Evolutionary conservation across 2,797 vertebrate genomes (phyloP), one percentile per base, ranked within the genome.

Genomic region (Neosilurus hyrtlii): DNA sequence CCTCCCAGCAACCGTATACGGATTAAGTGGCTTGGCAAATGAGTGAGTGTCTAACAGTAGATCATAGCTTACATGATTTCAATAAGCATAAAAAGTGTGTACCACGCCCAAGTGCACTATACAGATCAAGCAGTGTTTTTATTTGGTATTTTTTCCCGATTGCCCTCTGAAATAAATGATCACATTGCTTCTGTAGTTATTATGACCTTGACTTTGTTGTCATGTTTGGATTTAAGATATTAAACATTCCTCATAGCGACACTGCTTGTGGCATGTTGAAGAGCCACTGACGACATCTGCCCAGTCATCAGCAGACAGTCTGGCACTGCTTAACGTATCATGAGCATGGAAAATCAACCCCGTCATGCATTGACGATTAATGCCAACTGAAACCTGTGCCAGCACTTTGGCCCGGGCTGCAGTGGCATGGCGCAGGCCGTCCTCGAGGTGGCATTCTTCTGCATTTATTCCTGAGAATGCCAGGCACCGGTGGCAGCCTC

Each of bases 261-360:
- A 49, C 8, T 72, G 66, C 81, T 67, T 54, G 49, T 67, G 80
- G 43, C 49, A 65, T 65, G 10, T 63, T 51, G 22, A 52, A 74
- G n/a, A 63, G 16, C 49, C 59, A 26, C 81, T 14, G 51, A 56
- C 30, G 76, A 57, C 81, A 82, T 75, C 61, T 75, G 57, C 79
- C 83, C n/a, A 78, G 68, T 82, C 84, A 85, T 61, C 65, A 81
- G 71, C 70, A 77, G 30, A 86, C 52, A 80, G 79, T 81, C 79
- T 79, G 85, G 70, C 85, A 86, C 76, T 67, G 81, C 71, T 52
- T 35, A 35, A 24, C 26, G 22, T 81, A 74, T 80, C 82, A 80
- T 86, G 82, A 86, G 72, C 56, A 43, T 82, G 77, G 68, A 85
- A 82, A 80, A 88, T 85, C 61, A 70, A 22, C 83, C 72, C 72